These are phyloP conservation scores for Brachyhypopomus gauderio DNA, from an alignment of 2,113 vertebrate genomes.

Conservation along the genomic window DNA sequence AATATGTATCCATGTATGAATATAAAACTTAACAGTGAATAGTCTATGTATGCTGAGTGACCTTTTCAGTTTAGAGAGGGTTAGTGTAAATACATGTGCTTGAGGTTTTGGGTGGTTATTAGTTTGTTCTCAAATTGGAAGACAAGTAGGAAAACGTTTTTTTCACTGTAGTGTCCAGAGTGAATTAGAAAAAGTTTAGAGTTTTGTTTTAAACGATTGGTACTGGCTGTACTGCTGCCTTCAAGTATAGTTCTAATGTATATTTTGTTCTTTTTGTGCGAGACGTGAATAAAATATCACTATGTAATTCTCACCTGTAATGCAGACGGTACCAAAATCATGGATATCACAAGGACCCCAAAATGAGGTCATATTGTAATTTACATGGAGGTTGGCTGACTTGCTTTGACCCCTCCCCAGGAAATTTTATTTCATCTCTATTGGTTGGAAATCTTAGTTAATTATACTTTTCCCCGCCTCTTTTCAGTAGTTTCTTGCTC, in stretches of 20 bases:
- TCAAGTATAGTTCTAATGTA: neutral
- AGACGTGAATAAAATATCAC: neutral
- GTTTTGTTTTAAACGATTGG: neutral
- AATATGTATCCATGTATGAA: constrained; percentile 79
- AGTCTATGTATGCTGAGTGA: constrained; percentile 71
- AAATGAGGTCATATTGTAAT: too few species aligned
- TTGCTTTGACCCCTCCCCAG: neutral
- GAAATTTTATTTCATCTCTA: neutral
- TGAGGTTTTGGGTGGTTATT: neutral
- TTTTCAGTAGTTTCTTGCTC: too few species aligned
- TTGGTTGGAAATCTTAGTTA: neutral
- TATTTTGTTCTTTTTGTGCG: neutral
- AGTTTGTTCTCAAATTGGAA: neutral
- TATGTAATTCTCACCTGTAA: neutral
- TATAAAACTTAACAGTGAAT: constrained; percentile 74
- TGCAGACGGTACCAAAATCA: neutral
- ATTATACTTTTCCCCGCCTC: neutral
- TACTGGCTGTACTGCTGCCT: neutral
- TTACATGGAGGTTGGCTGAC: too few species aligned
- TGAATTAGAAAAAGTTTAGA: neutral
- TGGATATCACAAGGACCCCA: too few species aligned
- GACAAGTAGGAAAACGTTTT: neutral
- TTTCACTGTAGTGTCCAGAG: neutral
- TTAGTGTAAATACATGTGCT: constrained; percentile 33
- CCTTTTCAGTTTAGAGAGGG: constrained; percentile 39